Evolutionary conservation across 2,113 vertebrate species (phyloP).

Genomic region (Silurus meridionalis): DNA sequence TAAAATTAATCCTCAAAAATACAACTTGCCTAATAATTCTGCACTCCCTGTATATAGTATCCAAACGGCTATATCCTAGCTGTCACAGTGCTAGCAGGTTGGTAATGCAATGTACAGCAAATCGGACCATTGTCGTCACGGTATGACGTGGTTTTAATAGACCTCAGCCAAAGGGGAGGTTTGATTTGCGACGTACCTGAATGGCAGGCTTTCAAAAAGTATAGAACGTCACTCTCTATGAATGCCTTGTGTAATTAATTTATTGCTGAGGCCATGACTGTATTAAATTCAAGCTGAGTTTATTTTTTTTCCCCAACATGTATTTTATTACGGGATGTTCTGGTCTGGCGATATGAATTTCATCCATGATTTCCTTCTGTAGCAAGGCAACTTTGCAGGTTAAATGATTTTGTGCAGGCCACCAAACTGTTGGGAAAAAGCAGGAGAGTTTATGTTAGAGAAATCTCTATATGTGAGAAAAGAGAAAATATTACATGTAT

Average conservation of each 20-base stretch:
- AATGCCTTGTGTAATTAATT: not conserved
- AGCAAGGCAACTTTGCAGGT: not conserved
- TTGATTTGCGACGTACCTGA: not conserved
- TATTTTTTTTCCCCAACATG: not conserved
- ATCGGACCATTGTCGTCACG: not conserved
- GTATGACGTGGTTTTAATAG: slow-evolving; percentile 18
- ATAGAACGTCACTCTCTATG: not conserved
- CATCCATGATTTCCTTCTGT: slow-evolving; percentile 5
- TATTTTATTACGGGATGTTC: not conserved
- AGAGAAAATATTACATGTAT: not conserved
- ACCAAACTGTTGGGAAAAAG: not conserved
- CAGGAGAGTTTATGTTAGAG: not conserved
- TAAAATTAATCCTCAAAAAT: no score
- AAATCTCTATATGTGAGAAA: not conserved
- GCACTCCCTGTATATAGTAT: not conserved
- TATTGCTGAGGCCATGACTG: not conserved
- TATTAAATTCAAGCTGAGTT: not conserved
- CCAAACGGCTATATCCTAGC: not conserved
- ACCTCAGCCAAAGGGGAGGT: not conserved
- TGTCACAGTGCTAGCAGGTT: not conserved
- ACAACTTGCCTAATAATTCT: no score
- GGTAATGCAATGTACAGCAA: slow-evolving; percentile 5
- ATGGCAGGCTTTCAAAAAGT: slow-evolving; percentile 11
- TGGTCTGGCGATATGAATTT: slow-evolving; percentile 4
- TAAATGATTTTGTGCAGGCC: not conserved